Conservation (phyloP, 2,797 vertebrate species). For the Apodemus agrarius region DNA sequence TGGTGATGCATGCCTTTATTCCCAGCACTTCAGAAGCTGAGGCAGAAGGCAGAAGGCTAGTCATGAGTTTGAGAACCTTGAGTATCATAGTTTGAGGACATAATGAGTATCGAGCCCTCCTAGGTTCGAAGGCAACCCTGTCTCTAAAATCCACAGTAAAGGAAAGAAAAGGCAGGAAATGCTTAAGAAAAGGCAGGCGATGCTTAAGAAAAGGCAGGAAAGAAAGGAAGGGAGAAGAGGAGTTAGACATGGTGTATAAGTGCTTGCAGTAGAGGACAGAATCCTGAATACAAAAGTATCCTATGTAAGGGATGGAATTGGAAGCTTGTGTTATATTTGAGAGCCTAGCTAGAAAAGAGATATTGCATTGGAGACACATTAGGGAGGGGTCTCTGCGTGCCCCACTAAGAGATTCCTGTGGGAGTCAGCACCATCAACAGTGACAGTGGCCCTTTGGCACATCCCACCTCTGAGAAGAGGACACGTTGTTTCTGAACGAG, state of each 20-base stretch:
- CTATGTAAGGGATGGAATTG: neutral
- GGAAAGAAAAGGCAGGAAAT: too few relatives aligned
- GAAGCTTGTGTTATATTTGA: neutral
- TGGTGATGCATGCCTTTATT: neutral
- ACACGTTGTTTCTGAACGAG: neutral
- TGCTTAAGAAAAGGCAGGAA: too few relatives aligned
- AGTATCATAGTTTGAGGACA: too few relatives aligned
- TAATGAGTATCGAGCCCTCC: neutral
- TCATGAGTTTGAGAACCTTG: neutral
- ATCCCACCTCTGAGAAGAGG: fast-evolving
- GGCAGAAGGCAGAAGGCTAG: neutral
- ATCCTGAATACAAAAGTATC: neutral
- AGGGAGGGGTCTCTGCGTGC: neutral
- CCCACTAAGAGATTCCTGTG: neutral
- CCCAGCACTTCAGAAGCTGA: neutral
- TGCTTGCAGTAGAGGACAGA: neutral
- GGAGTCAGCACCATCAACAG: neutral
- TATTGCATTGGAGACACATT: neutral
- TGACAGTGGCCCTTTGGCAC: neutral
- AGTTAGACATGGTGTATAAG: neutral
- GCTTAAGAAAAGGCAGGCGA: too few relatives aligned
- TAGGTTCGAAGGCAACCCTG: neutral
- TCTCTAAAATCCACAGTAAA: neutral
- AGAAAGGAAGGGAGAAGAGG: too few relatives aligned
- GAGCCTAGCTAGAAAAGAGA: neutral